Percentiles rank a stretch among this genome's conserved stretches.
These are phyloP conservation scores for Scomber japonicus DNA, from an alignment of 2,113 vertebrate species.

Conservation along the genomic window DNA sequence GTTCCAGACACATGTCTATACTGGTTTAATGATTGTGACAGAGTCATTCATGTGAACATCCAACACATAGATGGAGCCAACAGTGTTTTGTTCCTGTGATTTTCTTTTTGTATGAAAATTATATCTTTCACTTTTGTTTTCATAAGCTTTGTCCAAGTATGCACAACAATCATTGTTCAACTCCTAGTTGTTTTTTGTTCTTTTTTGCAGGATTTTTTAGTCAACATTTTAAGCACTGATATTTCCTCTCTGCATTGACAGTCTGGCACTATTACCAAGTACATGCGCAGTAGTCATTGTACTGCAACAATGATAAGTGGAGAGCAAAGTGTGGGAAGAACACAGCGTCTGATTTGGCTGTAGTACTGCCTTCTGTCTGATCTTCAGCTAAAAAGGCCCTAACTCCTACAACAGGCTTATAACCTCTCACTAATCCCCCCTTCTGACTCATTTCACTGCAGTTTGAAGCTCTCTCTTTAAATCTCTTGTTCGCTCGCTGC, in stretches of 20 bases:
- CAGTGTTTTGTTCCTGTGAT: constrained; percentile 20
- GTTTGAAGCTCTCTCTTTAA: constrained; percentile 77
- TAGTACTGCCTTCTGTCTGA: constrained; percentile 71
- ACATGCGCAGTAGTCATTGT: constrained; percentile 50
- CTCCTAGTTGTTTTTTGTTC: neutral
- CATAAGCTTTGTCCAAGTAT: constrained; percentile 4
- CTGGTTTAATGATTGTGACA: constrained; percentile 36
- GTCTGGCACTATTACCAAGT: constrained; percentile 38
- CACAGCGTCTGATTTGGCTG: constrained; percentile 66
- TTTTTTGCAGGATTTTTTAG: neutral
- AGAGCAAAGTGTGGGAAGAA: constrained; percentile 72
- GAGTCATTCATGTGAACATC: constrained; percentile 21
- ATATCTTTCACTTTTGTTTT: constrained; percentile 40
- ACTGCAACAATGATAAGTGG: constrained; percentile 51
- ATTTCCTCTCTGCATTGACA: constrained; percentile 5
- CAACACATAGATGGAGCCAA: neutral
- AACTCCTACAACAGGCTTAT: constrained; percentile 79
- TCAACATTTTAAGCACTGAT: constrained; percentile 27
- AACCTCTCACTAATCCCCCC: constrained; percentile 76
- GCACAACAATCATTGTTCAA: neutral
- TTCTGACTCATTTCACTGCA: constrained; percentile 77
- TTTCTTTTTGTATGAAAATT: constrained; percentile 39
- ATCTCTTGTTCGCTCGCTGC: constrained; percentile 60
- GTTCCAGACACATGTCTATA: constrained; percentile 29
- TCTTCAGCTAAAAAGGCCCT: constrained; percentile 77